These are phyloP conservation scores for Erinaceus europaeus DNA, from an alignment of 2,113 vertebrate genomes.

Conservation along the genomic window DNA sequence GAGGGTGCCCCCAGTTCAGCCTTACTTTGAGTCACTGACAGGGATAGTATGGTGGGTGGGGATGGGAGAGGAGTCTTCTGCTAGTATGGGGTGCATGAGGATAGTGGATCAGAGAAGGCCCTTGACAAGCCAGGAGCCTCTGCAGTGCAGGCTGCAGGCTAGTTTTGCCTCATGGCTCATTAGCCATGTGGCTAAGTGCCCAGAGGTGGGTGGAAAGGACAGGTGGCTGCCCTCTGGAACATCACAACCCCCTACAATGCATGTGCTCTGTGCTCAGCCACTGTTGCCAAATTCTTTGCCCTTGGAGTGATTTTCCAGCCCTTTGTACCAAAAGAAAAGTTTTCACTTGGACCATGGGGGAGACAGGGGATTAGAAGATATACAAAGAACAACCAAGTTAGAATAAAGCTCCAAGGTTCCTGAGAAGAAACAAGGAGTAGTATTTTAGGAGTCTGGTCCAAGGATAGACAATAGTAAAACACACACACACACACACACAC, in stretches of 20 bases:
- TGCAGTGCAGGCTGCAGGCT: rapidly evolving
- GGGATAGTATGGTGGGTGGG: rapidly evolving
- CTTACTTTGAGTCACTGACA: rapidly evolving
- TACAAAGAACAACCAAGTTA: too few species aligned
- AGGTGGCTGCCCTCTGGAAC: conserved; percentile 6
- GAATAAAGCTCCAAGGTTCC: too few species aligned
- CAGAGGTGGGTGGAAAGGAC: background rate
- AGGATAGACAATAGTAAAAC: too few species aligned
- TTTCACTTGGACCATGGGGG: background rate
- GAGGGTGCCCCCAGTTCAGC: background rate
- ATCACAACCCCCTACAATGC: background rate
- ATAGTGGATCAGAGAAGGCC: background rate
- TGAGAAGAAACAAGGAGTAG: too few species aligned
- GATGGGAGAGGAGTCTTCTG: background rate
- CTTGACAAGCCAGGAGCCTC: background rate
- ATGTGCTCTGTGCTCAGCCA: background rate
- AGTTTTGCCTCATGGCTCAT: background rate
- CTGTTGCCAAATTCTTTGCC: background rate
- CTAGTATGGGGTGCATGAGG: rapidly evolving
- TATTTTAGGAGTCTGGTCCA: too few species aligned
- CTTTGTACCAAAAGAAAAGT: background rate
- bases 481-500: too few species aligned
- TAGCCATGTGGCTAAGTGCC: background rate
- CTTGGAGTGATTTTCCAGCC: conserved; percentile 22
- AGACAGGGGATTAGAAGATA: too few species aligned